A percentile compares a stretch with the other conserved stretches of the same genome.
Evolutionary conservation across 2,797 vertebrate genomes (phyloP).

Genomic region (Anolis apletophallus): DNA sequence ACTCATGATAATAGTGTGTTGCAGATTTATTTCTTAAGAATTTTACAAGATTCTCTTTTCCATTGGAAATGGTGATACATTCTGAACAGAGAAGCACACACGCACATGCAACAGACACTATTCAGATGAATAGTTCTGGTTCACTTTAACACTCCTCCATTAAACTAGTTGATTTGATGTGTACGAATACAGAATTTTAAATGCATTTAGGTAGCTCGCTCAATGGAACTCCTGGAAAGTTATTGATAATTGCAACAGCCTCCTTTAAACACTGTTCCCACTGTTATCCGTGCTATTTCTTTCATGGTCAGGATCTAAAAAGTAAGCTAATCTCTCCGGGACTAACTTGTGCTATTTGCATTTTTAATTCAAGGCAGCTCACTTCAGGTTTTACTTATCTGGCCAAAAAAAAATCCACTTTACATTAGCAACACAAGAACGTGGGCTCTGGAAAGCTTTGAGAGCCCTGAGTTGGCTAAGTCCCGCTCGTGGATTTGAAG

Average conservation of each 20-base stretch:
- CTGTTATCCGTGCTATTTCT: not conserved
- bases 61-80: constrained; percentile 15
- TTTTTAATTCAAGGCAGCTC: not conserved
- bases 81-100: not conserved
- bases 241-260: constrained; percentile 11
- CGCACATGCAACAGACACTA: not conserved
- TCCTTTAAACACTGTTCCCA: not conserved
- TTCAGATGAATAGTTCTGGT: constrained; percentile 21
- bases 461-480: constrained; percentile 11
- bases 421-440: constrained; percentile 8
- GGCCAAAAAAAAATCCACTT: no score
- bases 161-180: constrained; percentile 32
- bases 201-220: not conserved
- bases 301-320: constrained; percentile 5
- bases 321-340: constrained; percentile 19
- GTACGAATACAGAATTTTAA: constrained; percentile 32
- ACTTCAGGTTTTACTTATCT: not conserved
- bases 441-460: not conserved
- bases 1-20: not conserved
- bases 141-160: not conserved
- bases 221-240: constrained; percentile 10
- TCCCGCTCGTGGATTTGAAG: not conserved
- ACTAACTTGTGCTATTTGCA: not conserved
- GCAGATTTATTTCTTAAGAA: constrained; percentile 4
- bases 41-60: constrained; percentile 9